A percentile compares a stretch with the other conserved stretches of the same genome.
These are phyloP conservation scores for Theristicus caerulescens DNA, from an alignment of 2,113 vertebrate genomes.

Conservation along the genomic window DNA sequence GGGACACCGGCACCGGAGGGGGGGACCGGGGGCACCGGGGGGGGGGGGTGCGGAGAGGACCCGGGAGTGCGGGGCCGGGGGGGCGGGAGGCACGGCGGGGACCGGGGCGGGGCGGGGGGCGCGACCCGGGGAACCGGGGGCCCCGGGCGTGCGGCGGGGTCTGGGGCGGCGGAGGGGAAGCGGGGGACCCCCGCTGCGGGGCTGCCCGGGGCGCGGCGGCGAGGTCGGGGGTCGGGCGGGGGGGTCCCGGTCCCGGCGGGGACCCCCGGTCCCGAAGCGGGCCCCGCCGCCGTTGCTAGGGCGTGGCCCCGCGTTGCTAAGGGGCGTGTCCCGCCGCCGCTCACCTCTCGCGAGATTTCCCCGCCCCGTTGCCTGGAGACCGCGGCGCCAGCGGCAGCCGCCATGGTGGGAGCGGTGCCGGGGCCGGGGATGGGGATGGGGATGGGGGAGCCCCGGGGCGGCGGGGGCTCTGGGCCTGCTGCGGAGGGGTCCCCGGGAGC, in stretches of 20 bases:
- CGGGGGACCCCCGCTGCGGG: no score
- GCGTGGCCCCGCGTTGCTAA: no score
- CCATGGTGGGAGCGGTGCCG: neutral
- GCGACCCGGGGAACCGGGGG: neutral
- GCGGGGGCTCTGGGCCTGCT: neutral
- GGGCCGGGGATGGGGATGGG: neutral
- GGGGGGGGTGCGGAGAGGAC: neutral
- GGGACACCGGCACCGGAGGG: neutral
- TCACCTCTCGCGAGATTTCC: neutral
- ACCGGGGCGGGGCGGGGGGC: neutral
- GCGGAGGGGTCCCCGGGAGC: neutral
- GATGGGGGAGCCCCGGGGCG: no score
- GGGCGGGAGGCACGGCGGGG: neutral
- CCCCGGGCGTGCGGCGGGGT: no score
- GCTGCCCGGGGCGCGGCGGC: no score
- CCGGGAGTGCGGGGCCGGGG: no score
- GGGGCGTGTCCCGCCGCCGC: rapidly evolving
- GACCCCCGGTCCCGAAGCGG: neutral
- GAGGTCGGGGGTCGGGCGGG: no score
- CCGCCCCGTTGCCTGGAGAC: neutral
- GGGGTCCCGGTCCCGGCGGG: no score
- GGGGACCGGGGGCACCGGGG: neutral
- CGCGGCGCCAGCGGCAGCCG: neutral
- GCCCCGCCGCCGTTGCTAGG: neutral
- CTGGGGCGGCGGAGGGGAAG: no score